Evolutionary conservation across 1,140 invertebrate genomes (phyloP).

Genomic region (Cydia fagiglandana): DNA sequence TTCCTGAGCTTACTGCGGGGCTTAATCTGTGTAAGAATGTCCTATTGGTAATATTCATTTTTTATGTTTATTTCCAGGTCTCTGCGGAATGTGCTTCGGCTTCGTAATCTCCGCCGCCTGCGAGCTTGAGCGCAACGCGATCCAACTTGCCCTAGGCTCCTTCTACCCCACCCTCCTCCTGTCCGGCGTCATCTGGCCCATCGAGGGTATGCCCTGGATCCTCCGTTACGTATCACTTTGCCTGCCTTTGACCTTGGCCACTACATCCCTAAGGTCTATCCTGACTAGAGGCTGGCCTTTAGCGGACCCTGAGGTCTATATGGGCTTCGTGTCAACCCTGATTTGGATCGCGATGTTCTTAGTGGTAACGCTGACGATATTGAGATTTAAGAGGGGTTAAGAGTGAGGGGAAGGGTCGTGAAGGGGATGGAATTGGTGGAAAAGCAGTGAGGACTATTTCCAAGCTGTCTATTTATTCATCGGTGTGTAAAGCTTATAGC

Average conservation of each 20-base stretch:
- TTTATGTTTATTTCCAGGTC: constrained; percentile 53
- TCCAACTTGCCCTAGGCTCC: constrained; percentile 94
- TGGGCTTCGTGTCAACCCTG: constrained; percentile 92
- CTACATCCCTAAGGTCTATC: constrained; percentile 92
- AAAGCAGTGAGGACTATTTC: background rate
- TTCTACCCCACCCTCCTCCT: constrained; percentile 96
- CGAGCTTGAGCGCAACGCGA: constrained; percentile 95
- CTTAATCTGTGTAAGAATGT: no score
- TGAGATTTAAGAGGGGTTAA: constrained; percentile 88
- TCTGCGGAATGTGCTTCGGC: constrained; percentile 97
- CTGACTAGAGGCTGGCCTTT: constrained; percentile 94
- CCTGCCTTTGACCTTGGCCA: constrained; percentile 94
- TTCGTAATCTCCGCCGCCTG: constrained; percentile 96
- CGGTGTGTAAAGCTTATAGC: background rate
- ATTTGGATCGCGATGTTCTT: constrained; percentile 94
- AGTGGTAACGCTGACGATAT: constrained; percentile 88
- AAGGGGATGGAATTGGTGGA: background rate
- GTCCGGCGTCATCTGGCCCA: constrained; percentile 94
- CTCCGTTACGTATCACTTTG: constrained; percentile 90
- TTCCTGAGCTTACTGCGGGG: no score
- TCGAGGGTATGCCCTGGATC: constrained; percentile 92
- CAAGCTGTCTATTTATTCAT: background rate
- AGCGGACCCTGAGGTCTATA: constrained; percentile 89
- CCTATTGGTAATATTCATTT: no score
- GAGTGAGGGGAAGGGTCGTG: background rate